Evolutionary conservation across 2,797 vertebrate genomes (phyloP).

Genomic region (Lerista edwardsae): DNA sequence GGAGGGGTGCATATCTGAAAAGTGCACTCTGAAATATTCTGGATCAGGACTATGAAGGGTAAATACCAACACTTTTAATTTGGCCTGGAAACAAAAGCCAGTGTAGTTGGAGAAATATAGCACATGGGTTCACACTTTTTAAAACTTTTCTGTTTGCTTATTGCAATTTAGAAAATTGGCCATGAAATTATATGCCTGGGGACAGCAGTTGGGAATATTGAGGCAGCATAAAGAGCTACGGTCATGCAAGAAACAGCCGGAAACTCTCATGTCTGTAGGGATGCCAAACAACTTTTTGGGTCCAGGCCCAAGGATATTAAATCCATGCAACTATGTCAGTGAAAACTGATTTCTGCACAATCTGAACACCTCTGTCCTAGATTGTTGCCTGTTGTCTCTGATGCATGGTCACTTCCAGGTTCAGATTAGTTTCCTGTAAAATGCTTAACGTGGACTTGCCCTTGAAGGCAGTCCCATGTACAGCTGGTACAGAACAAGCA

Average conservation of each 20-base stretch:
- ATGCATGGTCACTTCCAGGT: not conserved
- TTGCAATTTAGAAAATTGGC: not conserved
- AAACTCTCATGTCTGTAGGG: not conserved
- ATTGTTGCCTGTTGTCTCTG: not conserved
- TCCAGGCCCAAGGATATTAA: not conserved
- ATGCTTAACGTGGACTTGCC: not conserved
- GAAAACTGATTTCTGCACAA: conserved; percentile 3
- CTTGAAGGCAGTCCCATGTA: not conserved
- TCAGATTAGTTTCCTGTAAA: not conserved
- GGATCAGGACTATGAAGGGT: no score
- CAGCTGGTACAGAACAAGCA: not conserved
- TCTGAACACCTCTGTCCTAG: not conserved
- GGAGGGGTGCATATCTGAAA: no score
- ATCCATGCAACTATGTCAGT: not conserved
- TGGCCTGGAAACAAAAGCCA: no score
- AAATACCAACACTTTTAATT: no score
- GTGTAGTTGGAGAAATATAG: not conserved
- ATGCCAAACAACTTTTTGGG: not conserved
- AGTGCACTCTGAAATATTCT: no score
- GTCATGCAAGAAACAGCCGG: not conserved
- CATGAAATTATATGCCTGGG: not conserved
- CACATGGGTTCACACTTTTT: not conserved
- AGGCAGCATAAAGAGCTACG: not conserved
- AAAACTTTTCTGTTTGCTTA: not conserved
- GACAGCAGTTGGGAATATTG: not conserved